phyloP scores from a whole-genome alignment of 2,888 invertebrate species.

The Caradrina kadenii region DNA sequence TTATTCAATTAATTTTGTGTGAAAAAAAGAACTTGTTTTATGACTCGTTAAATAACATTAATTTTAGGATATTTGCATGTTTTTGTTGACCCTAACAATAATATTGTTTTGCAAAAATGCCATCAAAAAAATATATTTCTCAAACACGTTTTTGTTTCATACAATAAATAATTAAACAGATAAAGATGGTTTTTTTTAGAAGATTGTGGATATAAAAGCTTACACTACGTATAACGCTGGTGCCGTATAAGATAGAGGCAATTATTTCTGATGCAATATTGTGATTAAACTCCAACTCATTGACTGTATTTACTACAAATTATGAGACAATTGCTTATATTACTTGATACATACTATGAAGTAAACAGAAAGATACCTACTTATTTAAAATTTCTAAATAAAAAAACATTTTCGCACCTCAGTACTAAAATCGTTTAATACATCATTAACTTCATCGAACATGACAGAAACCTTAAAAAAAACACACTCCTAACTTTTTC shows the following conservation, averaged over 20 bases:
- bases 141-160: background rate
- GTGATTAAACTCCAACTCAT: constrained; percentile 10
- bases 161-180: background rate
- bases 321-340: too few species aligned
- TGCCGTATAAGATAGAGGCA: background rate
- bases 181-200: background rate
- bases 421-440: background rate
- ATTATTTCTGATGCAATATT: constrained; percentile 19
- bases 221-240: background rate
- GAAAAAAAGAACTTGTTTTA: background rate
- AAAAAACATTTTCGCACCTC: too few species aligned
- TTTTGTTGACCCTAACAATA: too few species aligned
- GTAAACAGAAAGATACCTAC: too few species aligned
- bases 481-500: constrained; percentile 11
- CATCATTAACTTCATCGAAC: constrained; percentile 3
- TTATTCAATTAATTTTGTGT: constrained; percentile 4
- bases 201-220: background rate
- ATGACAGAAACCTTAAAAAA: constrained; percentile 13
- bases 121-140: too few species aligned
- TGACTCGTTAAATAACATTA: background rate
- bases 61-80: too few species aligned
- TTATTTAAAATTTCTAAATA: too few species aligned
- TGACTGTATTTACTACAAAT: background rate
- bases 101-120: too few species aligned
- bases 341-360: too few species aligned